A percentile compares a stretch with the other conserved stretches of the same genome.
Conservation (phyloP, 2,113 vertebrate species). For the Rhizomys pruinosus region DNA sequence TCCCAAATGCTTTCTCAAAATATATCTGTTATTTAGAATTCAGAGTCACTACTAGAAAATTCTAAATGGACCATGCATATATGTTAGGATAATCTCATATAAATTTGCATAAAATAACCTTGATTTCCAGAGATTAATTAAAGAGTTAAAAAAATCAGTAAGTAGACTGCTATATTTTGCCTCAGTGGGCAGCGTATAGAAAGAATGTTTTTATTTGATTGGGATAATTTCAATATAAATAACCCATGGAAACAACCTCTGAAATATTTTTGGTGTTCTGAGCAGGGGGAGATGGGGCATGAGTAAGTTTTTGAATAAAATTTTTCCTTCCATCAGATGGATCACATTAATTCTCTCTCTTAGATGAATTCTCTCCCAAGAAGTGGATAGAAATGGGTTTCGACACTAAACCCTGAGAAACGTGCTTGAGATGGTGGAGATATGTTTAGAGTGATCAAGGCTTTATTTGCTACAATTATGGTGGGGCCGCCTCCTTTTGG, state of each 20-base stretch:
- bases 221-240: background rate
- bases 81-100: background rate
- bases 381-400: background rate
- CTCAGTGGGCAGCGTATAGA: background rate
- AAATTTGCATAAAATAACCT: background rate
- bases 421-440: background rate
- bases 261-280: background rate
- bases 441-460: background rate
- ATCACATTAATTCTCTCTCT: background rate
- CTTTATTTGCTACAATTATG: constrained; percentile 30
- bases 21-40: constrained; percentile 13
- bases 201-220: background rate
- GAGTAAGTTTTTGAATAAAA: background rate
- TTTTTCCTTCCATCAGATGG: background rate
- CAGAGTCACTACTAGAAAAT: constrained; percentile 21
- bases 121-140: constrained; percentile 16
- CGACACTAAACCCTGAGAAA: background rate
- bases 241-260: background rate
- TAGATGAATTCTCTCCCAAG: background rate
- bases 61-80: background rate
- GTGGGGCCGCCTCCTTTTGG: background rate
- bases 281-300: background rate
- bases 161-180: background rate
- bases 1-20: background rate
- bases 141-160: background rate